Conservation (phyloP, 2,113 vertebrate species). For the Aldabrachelys gigantea region DNA sequence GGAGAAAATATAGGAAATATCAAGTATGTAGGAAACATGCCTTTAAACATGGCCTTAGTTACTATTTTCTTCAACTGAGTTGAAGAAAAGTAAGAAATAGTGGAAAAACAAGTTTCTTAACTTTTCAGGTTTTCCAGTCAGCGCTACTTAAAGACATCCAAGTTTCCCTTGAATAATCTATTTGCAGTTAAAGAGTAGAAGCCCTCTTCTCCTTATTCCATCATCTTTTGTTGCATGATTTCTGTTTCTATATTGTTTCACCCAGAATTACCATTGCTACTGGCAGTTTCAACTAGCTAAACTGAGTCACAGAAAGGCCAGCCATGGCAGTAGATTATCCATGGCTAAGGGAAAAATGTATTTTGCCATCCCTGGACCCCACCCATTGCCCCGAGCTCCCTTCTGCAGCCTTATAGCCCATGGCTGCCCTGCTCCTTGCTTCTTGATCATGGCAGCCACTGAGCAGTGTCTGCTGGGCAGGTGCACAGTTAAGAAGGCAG, state of each 20-base stretch:
- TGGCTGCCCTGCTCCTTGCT: not conserved
- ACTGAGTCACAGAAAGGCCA: not conserved
- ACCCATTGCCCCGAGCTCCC: not conserved
- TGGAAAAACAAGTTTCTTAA: not conserved
- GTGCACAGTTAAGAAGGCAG: too few relatives aligned
- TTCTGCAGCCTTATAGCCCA: not conserved
- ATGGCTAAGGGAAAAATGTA: not conserved
- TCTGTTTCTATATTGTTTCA: not conserved
- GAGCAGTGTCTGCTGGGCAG: too few relatives aligned
- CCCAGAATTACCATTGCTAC: not conserved
- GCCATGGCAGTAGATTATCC: not conserved
- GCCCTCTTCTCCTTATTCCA: not conserved
- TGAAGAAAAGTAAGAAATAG: not conserved
- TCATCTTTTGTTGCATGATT: not conserved
- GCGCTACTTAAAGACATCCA: not conserved
- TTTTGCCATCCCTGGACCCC: too few relatives aligned
- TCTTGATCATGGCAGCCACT: not conserved
- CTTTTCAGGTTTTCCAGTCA: not conserved
- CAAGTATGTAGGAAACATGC: not conserved
- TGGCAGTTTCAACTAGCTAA: not conserved
- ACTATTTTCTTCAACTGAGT: too few relatives aligned
- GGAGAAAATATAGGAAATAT: not conserved
- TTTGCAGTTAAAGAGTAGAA: not conserved
- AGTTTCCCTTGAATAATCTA: not conserved
- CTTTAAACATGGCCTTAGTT: not conserved